phyloP scores from a whole-genome alignment of 2,888 invertebrate species.

The Drosophila recens region DNA sequence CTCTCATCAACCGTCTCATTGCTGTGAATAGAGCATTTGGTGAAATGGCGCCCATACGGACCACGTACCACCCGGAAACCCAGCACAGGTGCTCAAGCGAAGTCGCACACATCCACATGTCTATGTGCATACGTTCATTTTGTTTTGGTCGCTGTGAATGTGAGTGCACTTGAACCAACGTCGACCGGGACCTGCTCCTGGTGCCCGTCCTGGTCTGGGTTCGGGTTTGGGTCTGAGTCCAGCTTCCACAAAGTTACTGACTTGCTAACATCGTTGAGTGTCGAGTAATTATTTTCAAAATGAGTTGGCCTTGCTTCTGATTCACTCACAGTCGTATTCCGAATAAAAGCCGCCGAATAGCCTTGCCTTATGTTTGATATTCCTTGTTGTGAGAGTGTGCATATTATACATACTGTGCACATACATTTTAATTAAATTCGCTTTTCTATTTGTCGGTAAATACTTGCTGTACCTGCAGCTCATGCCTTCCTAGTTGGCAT shows the following conservation, averaged over 20 bases:
- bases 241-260: constrained; percentile 18
- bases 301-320: constrained; percentile 63
- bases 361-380: constrained; percentile 57
- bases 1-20: constrained; percentile 29
- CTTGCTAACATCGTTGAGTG: constrained; percentile 47
- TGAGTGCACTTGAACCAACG: constrained; percentile 72
- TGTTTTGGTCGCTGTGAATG: constrained; percentile 71
- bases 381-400: constrained; percentile 31
- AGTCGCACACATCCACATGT: constrained; percentile 55
- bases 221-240: constrained; percentile 24
- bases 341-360: constrained; percentile 65
- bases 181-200: constrained; percentile 41
- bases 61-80: constrained; percentile 6
- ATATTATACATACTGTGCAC: constrained; percentile 19
- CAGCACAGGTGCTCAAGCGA: constrained; percentile 69
- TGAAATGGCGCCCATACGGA: constrained; percentile 11
- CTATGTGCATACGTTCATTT: constrained; percentile 63
- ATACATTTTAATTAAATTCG: constrained; percentile 79
- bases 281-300: constrained; percentile 73
- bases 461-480: constrained; percentile 32
- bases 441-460: constrained; percentile 68
- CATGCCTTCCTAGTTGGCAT: constrained; percentile 30
- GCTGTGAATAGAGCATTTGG: constrained; percentile 17
- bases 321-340: constrained; percentile 52
- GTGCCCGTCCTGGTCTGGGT: neutral